Evolutionary conservation across 2,797 vertebrate genomes (phyloP), one percentile per base, ranked within the genome.

Genomic region (Microctenopoma steveboyesi): DNA sequence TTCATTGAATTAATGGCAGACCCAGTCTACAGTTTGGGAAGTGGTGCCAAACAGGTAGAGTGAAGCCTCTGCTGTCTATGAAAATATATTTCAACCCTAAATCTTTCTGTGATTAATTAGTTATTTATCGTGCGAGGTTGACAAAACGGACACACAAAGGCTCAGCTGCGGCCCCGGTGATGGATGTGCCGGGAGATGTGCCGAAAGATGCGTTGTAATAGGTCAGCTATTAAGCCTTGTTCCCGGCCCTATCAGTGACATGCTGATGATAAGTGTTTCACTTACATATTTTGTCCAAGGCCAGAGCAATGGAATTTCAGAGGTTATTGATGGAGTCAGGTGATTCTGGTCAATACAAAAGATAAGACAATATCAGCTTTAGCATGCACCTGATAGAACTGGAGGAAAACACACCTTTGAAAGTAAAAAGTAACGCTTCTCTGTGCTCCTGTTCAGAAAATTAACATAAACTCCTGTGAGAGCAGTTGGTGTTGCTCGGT

Each of bases 141-240:
- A 18, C 18, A 18, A 18, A 18, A 18, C 18, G 18, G 18, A 18
- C 18, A 18, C 18, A 18, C 4, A 30, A 33, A 56, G 28, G 33
- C 2, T 30, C 22, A 12, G 33, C 18, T 33, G 45, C 39, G 40
- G 33, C 18, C 43, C 51, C 33, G 37, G 30, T 13, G 54, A 75
- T 77, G 47, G 55, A 63, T 60, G 45, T 28, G 40, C 40, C 35
- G 16, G n/a, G 18, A 66, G 64, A 75, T 54, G 27, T 35, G 22
- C 18, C 13, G 16, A 53, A 78, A 58, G 71, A 59, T 50, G 2
- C n/a, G 35, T 27, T 79, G 22, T 85, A 89, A 91, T 89, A 79
- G 79, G 74, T 92, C 64, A 92, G 28, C 79, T 70, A 89, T 91
- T 90, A 84, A 74, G 39, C 22, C 58, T 67, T 73, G 74, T 71